phyloP scores from a whole-genome alignment of 2,888 invertebrate species.

The Ganaspis brasiliensis region DNA sequence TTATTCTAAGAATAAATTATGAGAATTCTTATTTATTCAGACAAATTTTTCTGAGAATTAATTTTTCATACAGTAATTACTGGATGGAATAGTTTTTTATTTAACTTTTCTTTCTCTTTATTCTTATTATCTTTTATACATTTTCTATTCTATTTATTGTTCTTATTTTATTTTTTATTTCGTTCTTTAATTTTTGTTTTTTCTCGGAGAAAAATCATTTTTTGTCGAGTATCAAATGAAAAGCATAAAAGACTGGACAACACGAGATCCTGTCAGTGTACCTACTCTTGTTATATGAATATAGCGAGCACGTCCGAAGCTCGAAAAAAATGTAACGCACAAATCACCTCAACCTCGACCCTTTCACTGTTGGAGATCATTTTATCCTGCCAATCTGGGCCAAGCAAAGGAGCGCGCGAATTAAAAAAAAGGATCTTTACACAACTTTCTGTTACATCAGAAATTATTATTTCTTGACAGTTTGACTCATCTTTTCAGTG shows the following conservation, averaged over 20 bases:
- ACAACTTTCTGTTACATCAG: slow-evolving; percentile 27
- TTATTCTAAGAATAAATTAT: too few species aligned
- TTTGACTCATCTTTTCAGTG: background rate
- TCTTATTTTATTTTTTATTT: background rate
- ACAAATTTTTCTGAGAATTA: too few species aligned
- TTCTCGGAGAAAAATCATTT: background rate
- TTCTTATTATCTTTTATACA: too few species aligned
- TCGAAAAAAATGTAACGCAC: slow-evolving; percentile 40
- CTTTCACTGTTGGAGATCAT: slow-evolving; percentile 52
- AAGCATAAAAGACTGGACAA: slow-evolving; percentile 17
- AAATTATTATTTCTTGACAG: slow-evolving; percentile 9
- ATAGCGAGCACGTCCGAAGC: slow-evolving; percentile 23
- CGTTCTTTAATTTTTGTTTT: background rate
- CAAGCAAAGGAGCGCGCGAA: slow-evolving; percentile 47
- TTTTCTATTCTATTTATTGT: background rate
- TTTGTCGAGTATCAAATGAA: background rate
- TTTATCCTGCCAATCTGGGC: slow-evolving; percentile 52
- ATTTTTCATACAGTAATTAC: too few species aligned
- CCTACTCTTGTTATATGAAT: slow-evolving; percentile 11
- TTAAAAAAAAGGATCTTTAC: slow-evolving; percentile 36
- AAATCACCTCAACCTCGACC: slow-evolving; percentile 47
- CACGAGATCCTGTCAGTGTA: slow-evolving; percentile 5
- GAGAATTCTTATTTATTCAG: too few species aligned
- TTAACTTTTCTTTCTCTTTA: too few species aligned
- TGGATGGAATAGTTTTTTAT: too few species aligned